phyloP scores from a whole-genome alignment of 2,888 invertebrate species.

The Macaria notata region DNA sequence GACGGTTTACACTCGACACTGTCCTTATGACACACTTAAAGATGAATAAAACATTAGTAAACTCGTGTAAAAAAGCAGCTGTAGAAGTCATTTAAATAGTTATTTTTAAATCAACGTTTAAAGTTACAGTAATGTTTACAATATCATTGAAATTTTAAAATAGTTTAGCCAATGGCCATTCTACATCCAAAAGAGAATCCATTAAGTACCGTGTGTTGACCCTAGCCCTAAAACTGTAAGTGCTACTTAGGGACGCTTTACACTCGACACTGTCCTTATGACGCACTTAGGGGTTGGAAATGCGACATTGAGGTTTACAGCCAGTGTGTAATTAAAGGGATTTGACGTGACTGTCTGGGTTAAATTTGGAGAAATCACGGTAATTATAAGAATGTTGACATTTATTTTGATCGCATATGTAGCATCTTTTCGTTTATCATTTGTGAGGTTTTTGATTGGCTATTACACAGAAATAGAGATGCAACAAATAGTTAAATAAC shows the following conservation, averaged over 20 bases:
- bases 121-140: no score
- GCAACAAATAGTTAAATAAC: no score
- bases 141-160: no score
- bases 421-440: no score
- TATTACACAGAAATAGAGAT: no score
- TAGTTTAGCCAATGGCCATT: not conserved
- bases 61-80: no score
- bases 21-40: conserved; percentile 10
- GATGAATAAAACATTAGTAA: no score
- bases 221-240: conserved; percentile 20
- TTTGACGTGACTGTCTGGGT: conserved; percentile 4
- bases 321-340: conserved; percentile 27
- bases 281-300: conserved; percentile 25
- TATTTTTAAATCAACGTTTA: no score
- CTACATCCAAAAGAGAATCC: not conserved
- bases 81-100: no score
- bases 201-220: not conserved
- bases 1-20: conserved; percentile 21
- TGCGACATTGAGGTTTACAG: conserved; percentile 29
- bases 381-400: not conserved
- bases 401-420: no score
- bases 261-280: conserved; percentile 27
- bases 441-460: no score
- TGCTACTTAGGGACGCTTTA: conserved; percentile 21
- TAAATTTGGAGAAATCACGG: not conserved